Evolutionary conservation across 2,797 vertebrate species (phyloP).

Genomic region (Sebastes steindachneri): DNA sequence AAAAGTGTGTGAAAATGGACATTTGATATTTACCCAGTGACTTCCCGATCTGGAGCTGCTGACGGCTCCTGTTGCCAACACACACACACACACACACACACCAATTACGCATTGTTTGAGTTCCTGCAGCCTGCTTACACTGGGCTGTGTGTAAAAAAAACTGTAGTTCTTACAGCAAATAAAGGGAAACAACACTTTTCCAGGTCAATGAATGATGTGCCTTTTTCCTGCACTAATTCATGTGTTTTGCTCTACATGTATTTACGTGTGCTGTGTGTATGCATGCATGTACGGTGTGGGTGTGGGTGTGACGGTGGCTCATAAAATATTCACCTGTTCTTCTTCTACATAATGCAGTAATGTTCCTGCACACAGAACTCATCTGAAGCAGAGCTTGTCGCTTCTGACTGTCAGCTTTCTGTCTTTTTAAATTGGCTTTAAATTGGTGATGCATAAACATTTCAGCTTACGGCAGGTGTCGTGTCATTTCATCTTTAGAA

Average conservation of each 20-base stretch:
- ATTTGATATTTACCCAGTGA: slow-evolving; percentile 66
- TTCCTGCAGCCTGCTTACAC: slow-evolving; percentile 1
- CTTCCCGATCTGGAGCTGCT: slow-evolving; percentile 52
- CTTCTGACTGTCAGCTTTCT: slow-evolving; percentile 2
- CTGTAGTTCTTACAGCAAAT: neutral
- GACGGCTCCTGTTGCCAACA: slow-evolving; percentile 34
- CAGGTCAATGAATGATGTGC: slow-evolving; percentile 28
- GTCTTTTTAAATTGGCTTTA: neutral
- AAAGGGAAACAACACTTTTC: slow-evolving; percentile 21
- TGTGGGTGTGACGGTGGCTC: slow-evolving; percentile 33
- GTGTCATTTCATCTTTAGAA: neutral
- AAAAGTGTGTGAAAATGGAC: slow-evolving; percentile 55
- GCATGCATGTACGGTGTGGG: slow-evolving; percentile 12
- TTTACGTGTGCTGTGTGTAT: neutral
- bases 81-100: slow-evolving; percentile 4
- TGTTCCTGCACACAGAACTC: slow-evolving; percentile 36
- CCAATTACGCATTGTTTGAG: neutral
- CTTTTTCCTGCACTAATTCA: slow-evolving; percentile 26
- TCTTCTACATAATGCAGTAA: slow-evolving; percentile 72
- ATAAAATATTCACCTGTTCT: slow-evolving; percentile 72
- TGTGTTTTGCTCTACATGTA: neutral
- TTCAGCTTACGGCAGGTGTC: slow-evolving; percentile 4
- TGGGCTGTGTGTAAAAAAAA: neutral
- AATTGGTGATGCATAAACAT: slow-evolving; percentile 3
- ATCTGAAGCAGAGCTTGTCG: slow-evolving; percentile 25